A percentile compares a stretch with the other conserved stretches of the same genome.
Conservation (phyloP, 1,140 invertebrate species). For the Drosophila mayri region DNA sequence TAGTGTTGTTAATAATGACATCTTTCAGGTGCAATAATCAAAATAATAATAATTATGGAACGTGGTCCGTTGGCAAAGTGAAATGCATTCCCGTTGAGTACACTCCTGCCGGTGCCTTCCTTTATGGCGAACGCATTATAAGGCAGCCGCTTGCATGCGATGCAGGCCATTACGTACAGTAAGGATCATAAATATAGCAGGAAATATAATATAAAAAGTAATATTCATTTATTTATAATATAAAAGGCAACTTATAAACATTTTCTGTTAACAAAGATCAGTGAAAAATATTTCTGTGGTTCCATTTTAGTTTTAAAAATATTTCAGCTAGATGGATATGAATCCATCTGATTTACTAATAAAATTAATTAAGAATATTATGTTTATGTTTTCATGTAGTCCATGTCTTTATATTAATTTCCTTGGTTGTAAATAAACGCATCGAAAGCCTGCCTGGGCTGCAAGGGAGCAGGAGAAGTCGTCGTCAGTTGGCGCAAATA, state of each 20-base stretch:
- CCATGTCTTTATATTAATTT: neutral
- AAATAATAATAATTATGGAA: slow-evolving; percentile 76
- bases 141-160: slow-evolving; percentile 23
- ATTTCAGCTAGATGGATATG: too few species aligned
- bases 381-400: too few species aligned
- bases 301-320: too few species aligned
- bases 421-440: neutral
- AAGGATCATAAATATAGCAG: neutral
- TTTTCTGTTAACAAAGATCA: rapidly evolving
- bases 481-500: slow-evolving; percentile 71
- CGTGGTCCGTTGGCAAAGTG: slow-evolving; percentile 31
- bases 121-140: slow-evolving; percentile 17
- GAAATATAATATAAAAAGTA: neutral
- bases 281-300: neutral
- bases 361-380: too few species aligned
- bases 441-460: slow-evolving; percentile 50
- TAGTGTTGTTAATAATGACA: slow-evolving; percentile 71
- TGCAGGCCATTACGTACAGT: slow-evolving; percentile 17
- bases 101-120: neutral
- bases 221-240: neutral
- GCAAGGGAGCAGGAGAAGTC: slow-evolving; percentile 33
- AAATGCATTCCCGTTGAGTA: slow-evolving; percentile 28
- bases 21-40: slow-evolving; percentile 69
- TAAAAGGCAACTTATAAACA: neutral
- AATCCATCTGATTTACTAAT: too few species aligned